phyloP scores from a whole-genome alignment of 1,140 invertebrate genomes.

The Lasioglossum baleicum region DNA sequence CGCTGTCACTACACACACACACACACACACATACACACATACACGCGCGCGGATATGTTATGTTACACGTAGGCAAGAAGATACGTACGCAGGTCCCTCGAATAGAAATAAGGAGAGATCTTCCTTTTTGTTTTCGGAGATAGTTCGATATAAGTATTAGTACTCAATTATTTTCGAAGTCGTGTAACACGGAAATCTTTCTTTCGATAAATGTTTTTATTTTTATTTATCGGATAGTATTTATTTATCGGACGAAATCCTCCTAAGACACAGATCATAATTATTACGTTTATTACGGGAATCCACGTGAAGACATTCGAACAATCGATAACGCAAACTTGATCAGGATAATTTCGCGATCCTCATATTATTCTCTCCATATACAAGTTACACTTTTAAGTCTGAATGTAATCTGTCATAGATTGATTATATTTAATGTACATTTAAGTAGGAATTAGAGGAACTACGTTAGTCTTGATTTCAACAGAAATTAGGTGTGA shows the following conservation, averaged over 20 bases:
- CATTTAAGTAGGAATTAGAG: too few relatives aligned
- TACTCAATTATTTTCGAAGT: background rate
- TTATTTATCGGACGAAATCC: too few relatives aligned
- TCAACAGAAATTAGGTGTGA: too few relatives aligned
- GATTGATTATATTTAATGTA: background rate
- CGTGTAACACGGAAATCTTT: too few relatives aligned
- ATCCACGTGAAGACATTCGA: too few relatives aligned
- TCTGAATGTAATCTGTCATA: background rate
- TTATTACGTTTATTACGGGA: too few relatives aligned
- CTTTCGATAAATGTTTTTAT: background rate
- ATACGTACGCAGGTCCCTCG: slow-evolving; percentile 39
- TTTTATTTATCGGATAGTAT: too few relatives aligned
- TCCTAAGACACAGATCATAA: too few relatives aligned
- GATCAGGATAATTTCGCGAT: background rate
- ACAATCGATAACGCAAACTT: too few relatives aligned
- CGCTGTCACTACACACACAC: slow-evolving; percentile 37
- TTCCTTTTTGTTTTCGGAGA: background rate
- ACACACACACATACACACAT: too few relatives aligned
- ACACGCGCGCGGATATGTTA: slow-evolving; percentile 36
- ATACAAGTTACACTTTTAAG: background rate
- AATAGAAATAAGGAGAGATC: slow-evolving; percentile 22
- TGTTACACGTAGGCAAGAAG: slow-evolving; percentile 71
- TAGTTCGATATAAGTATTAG: background rate
- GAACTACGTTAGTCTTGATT: background rate
- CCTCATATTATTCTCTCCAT: background rate